A percentile compares a stretch with the other conserved stretches of the same genome.
phyloP scores from a whole-genome alignment of 2,113 vertebrate species.

The Poicephalus gulielmi region DNA sequence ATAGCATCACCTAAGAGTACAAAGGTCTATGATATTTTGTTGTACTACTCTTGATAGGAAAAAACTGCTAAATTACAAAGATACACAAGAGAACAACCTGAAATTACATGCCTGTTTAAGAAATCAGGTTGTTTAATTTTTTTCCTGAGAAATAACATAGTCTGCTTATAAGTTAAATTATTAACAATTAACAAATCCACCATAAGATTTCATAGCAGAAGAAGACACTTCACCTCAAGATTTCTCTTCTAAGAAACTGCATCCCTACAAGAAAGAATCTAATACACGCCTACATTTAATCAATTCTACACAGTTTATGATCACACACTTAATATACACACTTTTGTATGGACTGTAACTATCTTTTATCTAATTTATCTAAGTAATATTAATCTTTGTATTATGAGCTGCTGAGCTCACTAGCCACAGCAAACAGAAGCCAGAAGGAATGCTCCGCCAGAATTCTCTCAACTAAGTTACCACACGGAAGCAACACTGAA shows the following conservation, averaged over 20 bases:
- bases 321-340: background rate
- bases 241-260: background rate
- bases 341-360: background rate
- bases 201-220: background rate
- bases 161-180: background rate
- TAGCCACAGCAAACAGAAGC: background rate
- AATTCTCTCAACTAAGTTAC: background rate
- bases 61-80: background rate
- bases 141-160: background rate
- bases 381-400: background rate
- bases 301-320: background rate
- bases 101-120: background rate
- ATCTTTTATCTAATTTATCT: background rate
- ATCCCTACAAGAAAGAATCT: background rate
- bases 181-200: background rate
- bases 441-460: background rate
- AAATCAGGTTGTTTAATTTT: background rate
- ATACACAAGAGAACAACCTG: background rate
- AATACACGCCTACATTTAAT: background rate
- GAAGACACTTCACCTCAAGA: background rate
- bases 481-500: background rate
- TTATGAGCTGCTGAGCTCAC: background rate
- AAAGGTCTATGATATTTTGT: background rate
- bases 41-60: background rate
- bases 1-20: background rate